Percentiles rank a stretch among this genome's conserved stretches.
Conservation (phyloP, 2,113 vertebrate species). For the Bujurquina vittata region DNA sequence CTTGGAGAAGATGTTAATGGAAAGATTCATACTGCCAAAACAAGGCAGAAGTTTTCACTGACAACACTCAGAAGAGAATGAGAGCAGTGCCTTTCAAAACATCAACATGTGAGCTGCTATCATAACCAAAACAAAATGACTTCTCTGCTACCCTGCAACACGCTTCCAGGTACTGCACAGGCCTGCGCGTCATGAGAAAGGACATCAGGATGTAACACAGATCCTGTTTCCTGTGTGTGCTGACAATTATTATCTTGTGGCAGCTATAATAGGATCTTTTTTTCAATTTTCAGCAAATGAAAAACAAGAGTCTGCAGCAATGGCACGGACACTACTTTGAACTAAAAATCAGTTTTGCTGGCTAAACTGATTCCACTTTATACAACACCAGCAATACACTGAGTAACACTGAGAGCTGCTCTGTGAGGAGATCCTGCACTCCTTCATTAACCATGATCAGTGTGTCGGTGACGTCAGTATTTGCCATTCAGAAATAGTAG, state of each 20-base stretch:
- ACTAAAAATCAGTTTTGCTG: not conserved
- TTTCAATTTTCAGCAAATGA: not conserved
- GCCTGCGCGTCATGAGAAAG: not conserved
- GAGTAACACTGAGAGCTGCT: too few species aligned
- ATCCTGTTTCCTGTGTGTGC: constrained; percentile 5
- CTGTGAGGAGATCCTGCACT: too few species aligned
- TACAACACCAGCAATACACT: too few species aligned
- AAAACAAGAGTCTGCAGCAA: not conserved
- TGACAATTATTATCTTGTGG: not conserved
- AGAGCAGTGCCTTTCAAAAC: not conserved
- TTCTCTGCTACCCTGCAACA: not conserved
- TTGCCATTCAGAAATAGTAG: too few species aligned
- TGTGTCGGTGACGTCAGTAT: too few species aligned
- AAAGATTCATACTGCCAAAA: constrained; percentile 31
- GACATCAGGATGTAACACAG: constrained; percentile 5
- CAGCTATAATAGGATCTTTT: not conserved
- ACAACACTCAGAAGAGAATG: not conserved
- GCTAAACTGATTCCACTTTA: not conserved
- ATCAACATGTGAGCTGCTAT: not conserved
- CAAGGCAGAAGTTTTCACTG: not conserved
- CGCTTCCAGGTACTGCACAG: not conserved
- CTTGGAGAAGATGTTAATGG: constrained; percentile 27
- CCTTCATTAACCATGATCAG: too few species aligned
- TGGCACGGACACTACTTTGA: not conserved
- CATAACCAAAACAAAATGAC: not conserved